Evolutionary conservation across 2,113 vertebrate genomes (phyloP).

Genomic region (Salminus brasiliensis): DNA sequence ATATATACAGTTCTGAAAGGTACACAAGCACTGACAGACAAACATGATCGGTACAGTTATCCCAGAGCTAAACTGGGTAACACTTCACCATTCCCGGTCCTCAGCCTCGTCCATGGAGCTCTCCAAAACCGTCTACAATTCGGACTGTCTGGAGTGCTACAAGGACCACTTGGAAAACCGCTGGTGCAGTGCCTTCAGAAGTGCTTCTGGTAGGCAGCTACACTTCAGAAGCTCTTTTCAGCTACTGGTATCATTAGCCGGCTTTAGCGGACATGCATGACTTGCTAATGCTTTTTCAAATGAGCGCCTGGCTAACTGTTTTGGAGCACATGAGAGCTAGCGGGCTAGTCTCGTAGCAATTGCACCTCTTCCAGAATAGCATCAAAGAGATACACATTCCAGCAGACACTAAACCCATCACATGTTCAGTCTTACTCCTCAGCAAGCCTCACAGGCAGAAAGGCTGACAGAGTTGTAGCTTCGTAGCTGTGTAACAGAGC

Average conservation of each 20-base stretch:
- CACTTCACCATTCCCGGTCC: too few relatives aligned
- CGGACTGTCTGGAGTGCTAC: too few relatives aligned
- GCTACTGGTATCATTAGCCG: constrained; percentile 13
- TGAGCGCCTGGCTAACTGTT: constrained; percentile 32
- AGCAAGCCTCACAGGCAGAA: constrained; percentile 40
- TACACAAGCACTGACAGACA: too few relatives aligned
- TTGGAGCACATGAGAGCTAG: constrained; percentile 28
- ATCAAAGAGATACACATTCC: constrained; percentile 40
- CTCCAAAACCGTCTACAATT: too few relatives aligned
- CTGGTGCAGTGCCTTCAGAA: not conserved
- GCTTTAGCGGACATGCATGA: not conserved
- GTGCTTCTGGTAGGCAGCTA: not conserved
- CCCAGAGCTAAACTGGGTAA: too few relatives aligned
- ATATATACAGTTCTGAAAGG: too few relatives aligned
- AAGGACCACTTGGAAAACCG: not conserved
- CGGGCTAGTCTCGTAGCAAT: constrained; percentile 20
- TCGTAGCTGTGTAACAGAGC: not conserved
- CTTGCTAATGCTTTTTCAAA: not conserved
- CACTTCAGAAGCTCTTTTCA: constrained; percentile 4
- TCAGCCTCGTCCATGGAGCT: too few relatives aligned
- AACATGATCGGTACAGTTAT: too few relatives aligned
- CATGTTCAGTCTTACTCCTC: constrained; percentile 34
- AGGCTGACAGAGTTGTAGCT: constrained; percentile 37
- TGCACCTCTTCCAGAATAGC: constrained; percentile 36
- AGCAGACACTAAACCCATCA: constrained; percentile 37